Evolutionary conservation across 2,888 invertebrate genomes (phyloP).

Genomic region (Spilosoma lubricipeda): DNA sequence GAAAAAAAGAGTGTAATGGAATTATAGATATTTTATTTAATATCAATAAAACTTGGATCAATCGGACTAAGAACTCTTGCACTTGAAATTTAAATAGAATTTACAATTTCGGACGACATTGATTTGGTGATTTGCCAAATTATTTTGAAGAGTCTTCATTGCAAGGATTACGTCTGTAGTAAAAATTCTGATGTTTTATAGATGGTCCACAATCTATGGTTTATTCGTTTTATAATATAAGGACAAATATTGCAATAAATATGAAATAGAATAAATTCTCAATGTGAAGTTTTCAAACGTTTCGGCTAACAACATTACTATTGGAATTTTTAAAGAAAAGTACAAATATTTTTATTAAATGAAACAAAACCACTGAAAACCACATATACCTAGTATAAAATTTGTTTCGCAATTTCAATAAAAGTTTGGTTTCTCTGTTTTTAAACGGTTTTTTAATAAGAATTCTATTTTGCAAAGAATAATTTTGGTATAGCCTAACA

Average conservation of each 20-base stretch:
- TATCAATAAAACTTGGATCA: background rate
- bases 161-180: background rate
- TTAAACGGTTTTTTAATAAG: too few species aligned
- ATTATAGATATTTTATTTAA: too few species aligned
- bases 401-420: background rate
- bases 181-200: slow-evolving; percentile 2
- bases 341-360: background rate
- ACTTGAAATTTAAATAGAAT: background rate
- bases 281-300: background rate
- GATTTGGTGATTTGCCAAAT: slow-evolving; percentile 13
- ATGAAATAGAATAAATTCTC: too few species aligned
- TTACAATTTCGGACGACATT: slow-evolving; percentile 1
- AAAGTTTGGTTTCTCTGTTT: background rate
- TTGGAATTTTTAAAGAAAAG: background rate
- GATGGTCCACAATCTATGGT: background rate
- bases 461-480: background rate
- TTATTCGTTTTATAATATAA: background rate
- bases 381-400: background rate
- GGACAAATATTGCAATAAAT: background rate
- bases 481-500: background rate
- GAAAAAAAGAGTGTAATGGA: too few species aligned
- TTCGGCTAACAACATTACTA: background rate
- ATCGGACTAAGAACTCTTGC: background rate
- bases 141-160: slow-evolving; percentile 14
- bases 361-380: background rate